Base-by-base conservation (phyloP, 2,113 vertebrate species). In the Forbesichthys papilliferus region DNA sequence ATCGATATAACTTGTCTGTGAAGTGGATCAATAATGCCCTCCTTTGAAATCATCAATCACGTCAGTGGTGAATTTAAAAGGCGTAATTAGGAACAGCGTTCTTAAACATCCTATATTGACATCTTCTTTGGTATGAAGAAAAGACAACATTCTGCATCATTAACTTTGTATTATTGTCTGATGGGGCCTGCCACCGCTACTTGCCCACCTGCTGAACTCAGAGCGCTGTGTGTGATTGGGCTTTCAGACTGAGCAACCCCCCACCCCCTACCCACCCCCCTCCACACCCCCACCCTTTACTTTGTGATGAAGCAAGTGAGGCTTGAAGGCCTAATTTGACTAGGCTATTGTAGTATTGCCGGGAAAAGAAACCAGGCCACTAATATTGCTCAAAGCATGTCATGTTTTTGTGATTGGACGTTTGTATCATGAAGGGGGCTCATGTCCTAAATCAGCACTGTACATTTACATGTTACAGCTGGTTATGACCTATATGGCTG, bases 1-100 rank as follows among this genome's bases (percentile, higher is more conserved):
- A 94, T 93, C 92, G 92, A 94, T 93, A 90, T 84, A 89, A 90
- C 92, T 94, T 93, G 92, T 93, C 92, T 92, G 90, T 92, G 90
- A 90, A 92, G 92, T 88, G 87, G 86, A 93, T 94, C 93, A 79
- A 93, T 93, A 92, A 90, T 75, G 86, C 88, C 88, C 88, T 87
- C 86, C 86, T 91, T 90, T 91, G 89, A 92, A 92, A 91, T 92
- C 89, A 87, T 92, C 92, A 86, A 87, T 94, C 92, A 92, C 72
- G 70, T 87, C 87, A 64, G 86, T 78, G 82, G 86, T 90, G 90
- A 90, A 89, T 90, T 90, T 91, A 91, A 93, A 92, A 92, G 91
- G 89, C 78, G 86, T 88, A 93, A 93, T 94, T 93, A 92, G 90
- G 89, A 92, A 87, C 87, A 83, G 81, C 82, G 80, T 93, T 90